Percentiles rank a stretch among this genome's conserved stretches.
Evolutionary conservation across 2,113 vertebrate genomes (phyloP).

Genomic region (Leucoraja erinaceus): DNA sequence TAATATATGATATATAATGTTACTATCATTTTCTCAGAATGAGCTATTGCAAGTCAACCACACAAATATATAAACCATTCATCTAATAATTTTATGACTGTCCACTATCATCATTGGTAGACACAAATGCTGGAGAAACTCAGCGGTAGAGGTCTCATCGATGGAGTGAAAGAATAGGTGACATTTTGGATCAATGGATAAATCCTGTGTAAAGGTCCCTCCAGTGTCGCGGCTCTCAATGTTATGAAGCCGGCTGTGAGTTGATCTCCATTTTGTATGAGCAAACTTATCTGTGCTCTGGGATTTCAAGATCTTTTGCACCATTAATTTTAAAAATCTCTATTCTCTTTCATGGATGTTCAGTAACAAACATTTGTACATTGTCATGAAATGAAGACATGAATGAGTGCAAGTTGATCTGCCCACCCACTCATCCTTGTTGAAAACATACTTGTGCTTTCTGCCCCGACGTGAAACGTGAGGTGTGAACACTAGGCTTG

Average conservation of each 20-base stretch:
- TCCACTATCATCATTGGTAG: not conserved
- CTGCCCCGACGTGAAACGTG: not conserved
- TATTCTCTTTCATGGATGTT: not conserved
- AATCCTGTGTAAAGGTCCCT: not conserved
- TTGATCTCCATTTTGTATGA: not conserved
- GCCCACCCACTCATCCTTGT: not conserved
- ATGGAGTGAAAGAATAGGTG: too few species aligned
- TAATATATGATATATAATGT: too few species aligned
- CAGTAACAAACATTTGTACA: not conserved
- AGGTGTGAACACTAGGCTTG: too few species aligned
- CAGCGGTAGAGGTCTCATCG: too few species aligned
- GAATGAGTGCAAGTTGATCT: not conserved
- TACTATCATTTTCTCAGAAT: not conserved
- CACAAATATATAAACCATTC: not conserved
- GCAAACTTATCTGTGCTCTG: not conserved
- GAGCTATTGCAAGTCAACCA: not conserved
- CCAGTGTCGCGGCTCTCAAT: not conserved
- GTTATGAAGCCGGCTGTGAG: not conserved
- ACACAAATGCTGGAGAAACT: too few species aligned
- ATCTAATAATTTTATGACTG: not conserved
- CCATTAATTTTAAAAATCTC: too few species aligned
- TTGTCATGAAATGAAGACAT: not conserved
- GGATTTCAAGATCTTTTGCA: not conserved
- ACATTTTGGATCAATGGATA: not conserved
- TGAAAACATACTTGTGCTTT: not conserved